Conservation (phyloP, 1,140 invertebrate species). For the Drosophila sechellia region DNA sequence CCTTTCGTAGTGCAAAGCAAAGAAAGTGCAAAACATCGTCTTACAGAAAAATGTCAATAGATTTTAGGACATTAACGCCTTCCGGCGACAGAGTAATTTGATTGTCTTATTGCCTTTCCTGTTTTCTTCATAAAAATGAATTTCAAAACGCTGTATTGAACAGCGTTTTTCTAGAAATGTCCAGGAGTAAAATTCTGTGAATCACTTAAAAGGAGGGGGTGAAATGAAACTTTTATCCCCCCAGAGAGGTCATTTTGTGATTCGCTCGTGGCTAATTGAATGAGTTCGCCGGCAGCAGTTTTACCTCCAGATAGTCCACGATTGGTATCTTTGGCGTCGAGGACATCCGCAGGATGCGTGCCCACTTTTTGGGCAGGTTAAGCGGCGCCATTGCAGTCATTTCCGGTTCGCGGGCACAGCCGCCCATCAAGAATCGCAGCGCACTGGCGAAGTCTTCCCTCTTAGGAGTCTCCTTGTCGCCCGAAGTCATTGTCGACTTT, state of each 20-base stretch:
- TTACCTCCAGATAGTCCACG: constrained; percentile 86
- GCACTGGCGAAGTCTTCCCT: constrained; percentile 64
- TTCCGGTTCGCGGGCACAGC: constrained; percentile 62
- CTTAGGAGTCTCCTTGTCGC: constrained; percentile 56
- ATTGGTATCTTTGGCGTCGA: constrained; percentile 80
- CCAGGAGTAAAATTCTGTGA: constrained; percentile 1
- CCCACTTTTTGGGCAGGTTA: constrained; percentile 86
- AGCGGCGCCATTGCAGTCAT: constrained; percentile 81
- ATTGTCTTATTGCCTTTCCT: constrained; percentile 3
- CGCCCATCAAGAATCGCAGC: constrained; percentile 70
- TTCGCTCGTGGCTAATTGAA: constrained; percentile 8
- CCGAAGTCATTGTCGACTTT: constrained; percentile 33
- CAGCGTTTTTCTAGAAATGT: constrained; percentile 1
- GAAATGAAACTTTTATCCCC: constrained; percentile 3
- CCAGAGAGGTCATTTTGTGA: constrained; percentile 26
- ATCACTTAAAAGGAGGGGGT: background rate
- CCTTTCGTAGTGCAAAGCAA: background rate
- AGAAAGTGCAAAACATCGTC: background rate
- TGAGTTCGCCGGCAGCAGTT: constrained; percentile 6
- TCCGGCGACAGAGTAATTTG: constrained; percentile 6
- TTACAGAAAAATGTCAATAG: constrained; percentile 56
- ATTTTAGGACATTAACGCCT: constrained; percentile 40
- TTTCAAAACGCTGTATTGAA: background rate
- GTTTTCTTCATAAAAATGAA: background rate
- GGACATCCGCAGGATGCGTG: constrained; percentile 85